These are phyloP conservation scores for Venustaconcha ellipsiformis DNA, from an alignment of 1,140 invertebrate genomes.

Conservation along the genomic window DNA sequence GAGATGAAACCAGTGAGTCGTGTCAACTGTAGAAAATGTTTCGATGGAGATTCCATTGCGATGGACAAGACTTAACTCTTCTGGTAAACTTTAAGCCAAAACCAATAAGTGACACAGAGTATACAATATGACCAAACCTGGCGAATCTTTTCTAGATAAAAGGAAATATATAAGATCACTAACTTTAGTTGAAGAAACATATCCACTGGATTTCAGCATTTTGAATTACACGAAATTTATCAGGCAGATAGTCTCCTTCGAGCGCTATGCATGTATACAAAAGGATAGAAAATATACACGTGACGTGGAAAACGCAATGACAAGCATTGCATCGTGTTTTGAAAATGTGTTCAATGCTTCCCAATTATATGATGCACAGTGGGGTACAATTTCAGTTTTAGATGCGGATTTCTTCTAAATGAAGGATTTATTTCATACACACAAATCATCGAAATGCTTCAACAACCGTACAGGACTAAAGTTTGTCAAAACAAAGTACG, in stretches of 20 bases:
- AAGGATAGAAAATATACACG: slow-evolving; percentile 49
- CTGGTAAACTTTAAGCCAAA: not conserved
- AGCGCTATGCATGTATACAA: slow-evolving; percentile 64
- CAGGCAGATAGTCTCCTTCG: slow-evolving; percentile 61
- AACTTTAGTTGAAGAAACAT: slow-evolving; percentile 15
- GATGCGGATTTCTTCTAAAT: slow-evolving; percentile 54
- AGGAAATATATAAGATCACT: slow-evolving; percentile 25
- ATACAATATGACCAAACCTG: not conserved
- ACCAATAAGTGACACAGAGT: not conserved
- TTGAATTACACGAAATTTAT: slow-evolving; percentile 52
- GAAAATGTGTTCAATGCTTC: slow-evolving; percentile 36
- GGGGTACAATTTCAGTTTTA: slow-evolving; percentile 37
- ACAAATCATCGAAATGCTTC: slow-evolving; percentile 58
- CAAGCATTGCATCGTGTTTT: slow-evolving; percentile 16
- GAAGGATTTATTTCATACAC: slow-evolving; percentile 14
- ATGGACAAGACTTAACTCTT: not conserved
- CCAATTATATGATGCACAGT: slow-evolving; percentile 19
- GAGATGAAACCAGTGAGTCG: no score
- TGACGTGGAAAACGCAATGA: slow-evolving; percentile 7
- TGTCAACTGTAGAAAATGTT: not conserved
- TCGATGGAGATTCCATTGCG: not conserved
- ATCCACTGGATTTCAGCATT: slow-evolving; percentile 48
- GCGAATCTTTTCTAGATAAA: not conserved
- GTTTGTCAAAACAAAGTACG: slow-evolving; percentile 60
- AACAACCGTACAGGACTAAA: slow-evolving; percentile 62